A percentile compares a stretch with the other conserved stretches of the same genome.
Evolutionary conservation across 1,140 invertebrate genomes (phyloP).

Genomic region (Neuroterus valhalla): DNA sequence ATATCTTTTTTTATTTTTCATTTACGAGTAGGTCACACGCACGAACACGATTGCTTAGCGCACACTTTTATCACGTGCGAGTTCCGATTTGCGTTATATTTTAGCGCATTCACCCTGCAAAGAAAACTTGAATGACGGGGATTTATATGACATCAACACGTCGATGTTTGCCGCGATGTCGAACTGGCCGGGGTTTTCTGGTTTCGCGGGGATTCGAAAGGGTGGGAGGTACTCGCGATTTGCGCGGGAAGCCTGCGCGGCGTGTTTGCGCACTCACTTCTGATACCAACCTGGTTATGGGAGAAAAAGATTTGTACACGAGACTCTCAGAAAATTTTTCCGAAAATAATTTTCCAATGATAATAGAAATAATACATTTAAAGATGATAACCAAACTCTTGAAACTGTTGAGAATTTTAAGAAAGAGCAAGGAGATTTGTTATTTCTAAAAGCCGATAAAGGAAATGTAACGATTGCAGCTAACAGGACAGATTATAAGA

Average conservation of each 20-base stretch:
- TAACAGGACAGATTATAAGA: too few species aligned
- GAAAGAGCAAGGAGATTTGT: too few species aligned
- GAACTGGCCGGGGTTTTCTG: constrained; percentile 71
- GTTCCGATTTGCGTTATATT: constrained; percentile 17
- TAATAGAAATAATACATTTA: too few species aligned
- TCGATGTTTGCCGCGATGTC: constrained; percentile 68
- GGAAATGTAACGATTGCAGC: too few species aligned
- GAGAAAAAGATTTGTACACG: background rate
- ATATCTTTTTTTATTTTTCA: background rate
- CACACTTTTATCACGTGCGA: constrained; percentile 14
- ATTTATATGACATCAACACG: constrained; percentile 50
- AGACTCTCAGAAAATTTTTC: background rate
- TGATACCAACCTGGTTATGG: background rate
- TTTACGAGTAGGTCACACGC: constrained; percentile 6
- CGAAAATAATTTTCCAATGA: too few species aligned
- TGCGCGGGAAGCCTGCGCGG: constrained; percentile 66
- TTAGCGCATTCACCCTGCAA: constrained; percentile 24
- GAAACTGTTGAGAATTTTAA: too few species aligned
- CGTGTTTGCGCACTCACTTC: constrained; percentile 44
- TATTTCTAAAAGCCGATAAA: too few species aligned
- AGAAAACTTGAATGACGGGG: constrained; percentile 14
- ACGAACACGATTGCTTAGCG: background rate
- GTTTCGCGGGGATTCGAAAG: constrained; percentile 66
- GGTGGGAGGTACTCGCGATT: constrained; percentile 53
- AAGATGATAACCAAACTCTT: too few species aligned